These are phyloP conservation scores for Phrynosoma blainvillii DNA, from an alignment of 2,113 vertebrate genomes.

Conservation along the genomic window DNA sequence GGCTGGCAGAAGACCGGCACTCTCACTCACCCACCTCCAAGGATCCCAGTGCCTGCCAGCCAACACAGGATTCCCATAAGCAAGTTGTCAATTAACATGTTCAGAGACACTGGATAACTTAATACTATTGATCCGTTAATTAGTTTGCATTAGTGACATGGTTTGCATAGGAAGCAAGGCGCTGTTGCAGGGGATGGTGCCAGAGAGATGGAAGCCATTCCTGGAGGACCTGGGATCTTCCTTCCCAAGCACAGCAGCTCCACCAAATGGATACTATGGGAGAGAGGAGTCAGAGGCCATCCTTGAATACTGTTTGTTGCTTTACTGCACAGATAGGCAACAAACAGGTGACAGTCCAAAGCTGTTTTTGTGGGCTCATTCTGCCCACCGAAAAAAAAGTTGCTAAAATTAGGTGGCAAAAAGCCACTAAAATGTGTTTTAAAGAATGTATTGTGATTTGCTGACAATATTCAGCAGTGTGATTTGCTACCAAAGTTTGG, in stretches of 20 bases:
- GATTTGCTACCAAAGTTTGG: not conserved
- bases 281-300: not conserved
- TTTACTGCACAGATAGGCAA: not conserved
- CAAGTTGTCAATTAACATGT: slow-evolving; percentile 1
- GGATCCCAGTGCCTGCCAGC: not conserved
- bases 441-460: not conserved
- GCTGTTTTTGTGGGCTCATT: not conserved
- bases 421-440: not conserved
- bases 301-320: not conserved
- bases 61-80: slow-evolving; percentile 1
- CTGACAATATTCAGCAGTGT: not conserved
- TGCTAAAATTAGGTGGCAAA: not conserved
- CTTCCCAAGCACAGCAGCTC: not conserved
- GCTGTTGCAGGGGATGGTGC: not conserved
- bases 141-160: not conserved
- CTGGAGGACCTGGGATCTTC: not conserved
- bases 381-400: not conserved
- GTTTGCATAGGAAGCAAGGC: not conserved
- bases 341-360: not conserved
- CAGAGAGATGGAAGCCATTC: not conserved
- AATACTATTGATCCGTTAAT: slow-evolving; percentile 26
- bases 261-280: not conserved
- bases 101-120: slow-evolving; percentile 4
- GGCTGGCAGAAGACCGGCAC: not conserved
- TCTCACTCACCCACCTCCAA: not conserved